A percentile compares a stretch with the other conserved stretches of the same genome.
phyloP scores from a whole-genome alignment of 2,888 invertebrate species.

The Apomyelois bistriatella region DNA sequence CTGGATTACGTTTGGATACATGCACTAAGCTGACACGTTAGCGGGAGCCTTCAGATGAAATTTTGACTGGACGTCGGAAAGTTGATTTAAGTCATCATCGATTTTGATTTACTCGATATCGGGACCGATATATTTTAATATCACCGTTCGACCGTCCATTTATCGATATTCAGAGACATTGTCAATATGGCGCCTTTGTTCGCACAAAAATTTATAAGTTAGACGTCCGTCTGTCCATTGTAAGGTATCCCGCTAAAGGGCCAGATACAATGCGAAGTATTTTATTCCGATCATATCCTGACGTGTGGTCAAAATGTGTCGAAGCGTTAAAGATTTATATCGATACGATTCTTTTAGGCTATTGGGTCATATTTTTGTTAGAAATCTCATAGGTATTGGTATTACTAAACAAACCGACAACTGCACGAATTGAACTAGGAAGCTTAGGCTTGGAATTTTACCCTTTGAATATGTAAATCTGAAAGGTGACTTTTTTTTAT shows the following conservation, averaged over 20 bases:
- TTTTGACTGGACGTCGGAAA: constrained; percentile 32
- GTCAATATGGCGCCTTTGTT: constrained; percentile 77
- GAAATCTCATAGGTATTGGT: not conserved
- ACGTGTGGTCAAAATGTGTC: constrained; percentile 77
- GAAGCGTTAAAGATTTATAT: constrained; percentile 74
- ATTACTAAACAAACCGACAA: no score
- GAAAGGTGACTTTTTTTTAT: no score
- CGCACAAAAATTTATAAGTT: constrained; percentile 75
- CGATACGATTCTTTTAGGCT: constrained; percentile 36
- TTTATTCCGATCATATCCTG: constrained; percentile 71
- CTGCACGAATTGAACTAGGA: no score
- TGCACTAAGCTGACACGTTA: constrained; percentile 49
- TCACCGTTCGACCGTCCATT: constrained; percentile 56
- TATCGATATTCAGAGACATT: constrained; percentile 61
- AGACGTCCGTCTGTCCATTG: constrained; percentile 66
- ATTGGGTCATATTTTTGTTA: constrained; percentile 39
- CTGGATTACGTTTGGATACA: constrained; percentile 36
- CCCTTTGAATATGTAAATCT: no score
- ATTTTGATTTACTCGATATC: constrained; percentile 69
- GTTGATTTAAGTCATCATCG: constrained; percentile 59
- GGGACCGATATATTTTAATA: constrained; percentile 68
- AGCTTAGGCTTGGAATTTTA: no score
- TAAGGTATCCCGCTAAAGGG: constrained; percentile 43
- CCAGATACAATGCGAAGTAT: constrained; percentile 57
- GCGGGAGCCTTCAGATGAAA: constrained; percentile 36